A percentile compares a stretch with the other conserved stretches of the same genome.
phyloP scores from a whole-genome alignment of 2,113 vertebrate species.

The Epinephelus fuscoguttatus region DNA sequence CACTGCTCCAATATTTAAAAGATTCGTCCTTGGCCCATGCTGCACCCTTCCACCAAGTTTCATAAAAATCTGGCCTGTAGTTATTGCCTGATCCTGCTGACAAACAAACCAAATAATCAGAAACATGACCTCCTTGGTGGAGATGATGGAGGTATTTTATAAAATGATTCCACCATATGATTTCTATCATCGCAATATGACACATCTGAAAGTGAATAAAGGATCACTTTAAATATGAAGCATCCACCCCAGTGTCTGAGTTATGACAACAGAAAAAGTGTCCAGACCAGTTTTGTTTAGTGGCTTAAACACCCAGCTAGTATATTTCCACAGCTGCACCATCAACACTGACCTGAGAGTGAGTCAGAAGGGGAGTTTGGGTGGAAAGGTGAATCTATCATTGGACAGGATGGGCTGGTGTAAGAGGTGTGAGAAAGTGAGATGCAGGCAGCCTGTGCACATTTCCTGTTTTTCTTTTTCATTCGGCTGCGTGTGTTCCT shows the following conservation, averaged over 20 bases:
- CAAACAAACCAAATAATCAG: no score
- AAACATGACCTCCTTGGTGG: no score
- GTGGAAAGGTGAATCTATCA: constrained; percentile 14
- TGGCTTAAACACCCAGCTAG: background rate
- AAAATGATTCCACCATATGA: background rate
- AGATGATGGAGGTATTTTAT: background rate
- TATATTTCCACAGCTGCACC: constrained; percentile 25
- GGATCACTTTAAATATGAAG: background rate
- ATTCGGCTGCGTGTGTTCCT: background rate
- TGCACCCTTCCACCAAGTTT: no score
- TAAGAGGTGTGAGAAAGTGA: constrained; percentile 9
- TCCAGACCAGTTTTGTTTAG: background rate
- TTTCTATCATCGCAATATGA: background rate
- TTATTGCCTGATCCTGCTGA: no score
- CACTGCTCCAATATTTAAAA: no score
- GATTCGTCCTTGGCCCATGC: no score
- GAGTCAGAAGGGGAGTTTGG: background rate
- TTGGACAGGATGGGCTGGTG: constrained; percentile 16
- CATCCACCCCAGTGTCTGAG: background rate
- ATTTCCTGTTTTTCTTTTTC: constrained; percentile 64
- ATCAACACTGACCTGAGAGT: constrained; percentile 1
- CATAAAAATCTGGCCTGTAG: no score
- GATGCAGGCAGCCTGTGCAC: constrained; percentile 3
- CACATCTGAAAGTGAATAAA: background rate
- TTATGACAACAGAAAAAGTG: background rate